These are phyloP conservation scores for Myiotriccus ornatus DNA, from an alignment of 2,797 vertebrate genomes.

Conservation along the genomic window DNA sequence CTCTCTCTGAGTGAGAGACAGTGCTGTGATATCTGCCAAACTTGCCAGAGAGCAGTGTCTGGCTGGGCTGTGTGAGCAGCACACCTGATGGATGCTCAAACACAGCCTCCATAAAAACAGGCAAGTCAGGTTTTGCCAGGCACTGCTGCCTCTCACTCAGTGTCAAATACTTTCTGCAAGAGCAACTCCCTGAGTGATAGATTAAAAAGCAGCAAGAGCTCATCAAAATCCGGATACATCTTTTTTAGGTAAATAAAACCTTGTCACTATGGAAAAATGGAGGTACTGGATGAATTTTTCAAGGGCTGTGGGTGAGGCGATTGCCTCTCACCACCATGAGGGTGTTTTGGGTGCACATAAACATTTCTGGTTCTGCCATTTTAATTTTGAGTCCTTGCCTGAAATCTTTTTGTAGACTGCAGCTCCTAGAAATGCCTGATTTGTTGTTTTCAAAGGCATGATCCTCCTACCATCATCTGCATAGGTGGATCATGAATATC, in stretches of 20 bases:
- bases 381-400: not conserved
- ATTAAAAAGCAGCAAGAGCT: slow-evolving; percentile 12
- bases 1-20: not conserved
- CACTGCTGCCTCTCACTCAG: not conserved
- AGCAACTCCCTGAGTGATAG: not conserved
- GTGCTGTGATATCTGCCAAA: not conserved
- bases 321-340: not conserved
- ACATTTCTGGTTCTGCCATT: not conserved
- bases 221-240: not conserved
- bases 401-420: not conserved
- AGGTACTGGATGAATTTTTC: not conserved
- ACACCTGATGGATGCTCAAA: not conserved
- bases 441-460: not conserved
- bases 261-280: not conserved
- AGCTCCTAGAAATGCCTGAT: not conserved
- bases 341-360: not conserved
- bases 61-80: not conserved
- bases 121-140: not conserved
- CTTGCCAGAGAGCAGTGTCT: not conserved
- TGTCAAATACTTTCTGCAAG: not conserved
- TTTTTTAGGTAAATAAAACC: not conserved
- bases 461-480: not conserved
- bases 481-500: not conserved
- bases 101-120: not conserved
- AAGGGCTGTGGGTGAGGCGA: not conserved